phyloP scores from a whole-genome alignment of 2,888 invertebrate genomes.

The Folsomia candida region DNA sequence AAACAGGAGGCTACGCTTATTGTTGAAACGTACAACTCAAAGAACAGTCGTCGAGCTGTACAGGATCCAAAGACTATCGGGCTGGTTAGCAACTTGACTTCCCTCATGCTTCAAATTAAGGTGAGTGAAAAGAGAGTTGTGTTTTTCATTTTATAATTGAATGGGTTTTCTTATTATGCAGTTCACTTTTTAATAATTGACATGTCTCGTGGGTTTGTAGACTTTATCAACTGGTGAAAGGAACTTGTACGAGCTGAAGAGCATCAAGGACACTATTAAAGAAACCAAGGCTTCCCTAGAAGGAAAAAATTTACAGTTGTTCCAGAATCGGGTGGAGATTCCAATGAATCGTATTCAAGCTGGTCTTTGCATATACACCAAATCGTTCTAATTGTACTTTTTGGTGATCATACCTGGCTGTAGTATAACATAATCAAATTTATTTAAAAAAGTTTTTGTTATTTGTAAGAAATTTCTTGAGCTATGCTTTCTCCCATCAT shows the following conservation, averaged over 20 bases:
- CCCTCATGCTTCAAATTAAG: conserved; percentile 83
- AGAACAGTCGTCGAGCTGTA: conserved; percentile 57
- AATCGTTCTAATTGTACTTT: conserved; percentile 34
- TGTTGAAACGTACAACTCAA: conserved; percentile 68
- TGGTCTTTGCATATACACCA: conserved; percentile 57
- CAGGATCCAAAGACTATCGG: conserved; percentile 60
- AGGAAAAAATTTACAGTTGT: conserved; percentile 70
- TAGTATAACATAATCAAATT: too few species aligned
- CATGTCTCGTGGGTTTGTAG: too few species aligned
- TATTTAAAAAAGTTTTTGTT: too few species aligned
- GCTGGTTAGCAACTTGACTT: conserved; percentile 82
- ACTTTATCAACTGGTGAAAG: conserved; percentile 74
- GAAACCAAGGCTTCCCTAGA: conserved; percentile 79
- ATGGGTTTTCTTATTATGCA: conserved; percentile 12
- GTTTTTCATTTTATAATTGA: background rate
- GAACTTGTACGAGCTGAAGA: conserved; percentile 86
- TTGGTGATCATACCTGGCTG: too few species aligned
- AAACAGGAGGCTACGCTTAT: conserved; percentile 78
- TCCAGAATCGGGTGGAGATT: conserved; percentile 85
- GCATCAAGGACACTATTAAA: conserved; percentile 85
- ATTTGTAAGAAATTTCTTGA: too few species aligned
- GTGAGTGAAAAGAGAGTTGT: too few species aligned
- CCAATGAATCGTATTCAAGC: conserved; percentile 86
- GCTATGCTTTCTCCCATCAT: too few species aligned
- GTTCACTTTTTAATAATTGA: too few species aligned